Base-by-base conservation (phyloP, 2,797 vertebrate species). In the Trematomus bernacchii region DNA sequence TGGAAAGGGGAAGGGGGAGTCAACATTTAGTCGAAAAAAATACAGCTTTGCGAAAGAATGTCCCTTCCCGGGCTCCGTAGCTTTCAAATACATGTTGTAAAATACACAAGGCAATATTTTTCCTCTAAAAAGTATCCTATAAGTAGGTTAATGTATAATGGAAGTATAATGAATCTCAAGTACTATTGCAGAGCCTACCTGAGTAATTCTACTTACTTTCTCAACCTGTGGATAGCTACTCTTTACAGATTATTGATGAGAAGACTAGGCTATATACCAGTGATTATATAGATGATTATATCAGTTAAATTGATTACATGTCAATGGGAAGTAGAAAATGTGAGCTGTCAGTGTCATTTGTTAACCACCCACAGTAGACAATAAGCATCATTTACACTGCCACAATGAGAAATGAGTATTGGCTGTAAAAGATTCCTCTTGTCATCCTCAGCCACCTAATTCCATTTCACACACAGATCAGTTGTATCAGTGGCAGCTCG, bases 401-500 rank as follows among this genome's bases (percentile, higher is more conserved):
- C 78, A 87, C 81, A 70, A 47, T 84, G 86, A 92, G 80, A 70
- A 77, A 91, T 87, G 87, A 86, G 70, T 71, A 79, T 80, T 73
- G 76, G 77, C 63, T 84, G 37, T 87, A 74, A 91, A 90, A 88
- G 78, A 91, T 90, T 81, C 68, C 73, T 66, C 86, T 91, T 88
- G 86, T 92, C 91, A 87, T 84, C 85, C 76, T 83, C 78, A 79
- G 87, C 67, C 71, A 80, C 82, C 86, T 87, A 87, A 90, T 85
- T 89, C 80, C 80, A 80, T 88, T 82, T 83, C 82, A 86, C 89
- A 88, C 83, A 78, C 71, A 76, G 80, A 91, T 91, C 85, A 86
- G 77, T 85, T 76, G 81, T 79, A 82, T 89, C 84, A 60, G 75
- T 77, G 78, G 80, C 85, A 87, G 70, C 76, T 87, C 73, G 51